Evolutionary conservation across 2,113 vertebrate species (phyloP).

Genomic region (Gymnorhina tibicen): DNA sequence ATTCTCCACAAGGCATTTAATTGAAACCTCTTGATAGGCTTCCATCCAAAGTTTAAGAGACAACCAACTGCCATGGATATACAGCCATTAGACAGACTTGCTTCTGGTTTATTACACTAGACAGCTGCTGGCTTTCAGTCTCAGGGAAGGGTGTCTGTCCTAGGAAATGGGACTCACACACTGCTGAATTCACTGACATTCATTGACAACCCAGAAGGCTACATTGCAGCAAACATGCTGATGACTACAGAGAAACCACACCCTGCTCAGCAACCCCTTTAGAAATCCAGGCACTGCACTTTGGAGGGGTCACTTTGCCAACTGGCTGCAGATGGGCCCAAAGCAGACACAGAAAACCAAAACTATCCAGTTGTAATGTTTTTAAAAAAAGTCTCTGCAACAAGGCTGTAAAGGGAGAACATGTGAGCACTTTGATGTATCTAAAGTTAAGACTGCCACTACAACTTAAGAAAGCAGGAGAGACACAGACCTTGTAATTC

Average conservation of each 20-base stretch:
- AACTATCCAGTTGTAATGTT: not conserved
- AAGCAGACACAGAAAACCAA: not conserved
- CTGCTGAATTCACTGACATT: not conserved
- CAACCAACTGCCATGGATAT: not conserved
- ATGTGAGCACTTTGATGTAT: not conserved
- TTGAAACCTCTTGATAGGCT: not conserved
- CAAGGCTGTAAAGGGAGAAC: not conserved
- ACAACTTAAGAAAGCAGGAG: slow-evolving; percentile 1
- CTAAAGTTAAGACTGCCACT: not conserved
- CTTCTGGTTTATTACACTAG: not conserved
- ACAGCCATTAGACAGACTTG: not conserved
- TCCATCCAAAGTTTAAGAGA: not conserved
- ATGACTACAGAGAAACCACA: not conserved
- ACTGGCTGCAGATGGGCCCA: slow-evolving; percentile 9
- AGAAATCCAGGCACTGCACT: not conserved
- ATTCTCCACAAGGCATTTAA: not conserved
- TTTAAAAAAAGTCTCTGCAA: not conserved
- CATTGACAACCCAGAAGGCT: not conserved
- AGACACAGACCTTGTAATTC: not conserved
- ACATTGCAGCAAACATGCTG: not conserved
- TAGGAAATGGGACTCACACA: not conserved
- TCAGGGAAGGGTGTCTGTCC: not conserved
- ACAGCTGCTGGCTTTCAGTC: not conserved
- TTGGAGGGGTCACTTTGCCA: not conserved
- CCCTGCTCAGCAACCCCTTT: not conserved